phyloP scores from a whole-genome alignment of 2,113 vertebrate species.

The Seriola aureovittata region DNA sequence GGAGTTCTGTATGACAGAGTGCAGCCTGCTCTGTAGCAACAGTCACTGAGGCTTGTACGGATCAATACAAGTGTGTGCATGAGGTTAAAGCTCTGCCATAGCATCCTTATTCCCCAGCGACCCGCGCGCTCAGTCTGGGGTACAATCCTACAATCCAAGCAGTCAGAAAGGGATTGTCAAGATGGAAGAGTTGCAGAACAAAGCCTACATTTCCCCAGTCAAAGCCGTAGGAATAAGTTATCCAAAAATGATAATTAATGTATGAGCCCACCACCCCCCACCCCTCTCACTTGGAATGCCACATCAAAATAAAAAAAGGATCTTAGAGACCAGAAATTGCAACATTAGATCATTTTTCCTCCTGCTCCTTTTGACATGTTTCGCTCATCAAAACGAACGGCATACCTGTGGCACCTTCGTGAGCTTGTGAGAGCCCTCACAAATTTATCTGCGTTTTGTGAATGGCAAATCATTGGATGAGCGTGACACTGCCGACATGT shows the following conservation, averaged over 20 bases:
- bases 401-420: background rate
- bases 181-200: slow-evolving; percentile 38
- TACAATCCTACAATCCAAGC: slow-evolving; percentile 28
- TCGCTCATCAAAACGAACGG: background rate
- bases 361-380: background rate
- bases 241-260: background rate
- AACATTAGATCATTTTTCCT: background rate
- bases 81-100: slow-evolving; percentile 76
- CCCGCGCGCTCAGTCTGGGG: slow-evolving; percentile 27
- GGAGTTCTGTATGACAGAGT: slow-evolving; percentile 55
- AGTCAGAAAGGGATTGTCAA: slow-evolving; percentile 25
- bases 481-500: background rate
- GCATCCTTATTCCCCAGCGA: slow-evolving; percentile 56
- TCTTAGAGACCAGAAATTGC: background rate
- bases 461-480: background rate
- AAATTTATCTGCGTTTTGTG: background rate
- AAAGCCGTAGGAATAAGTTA: background rate
- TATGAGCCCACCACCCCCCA: background rate
- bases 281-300: too few species aligned
- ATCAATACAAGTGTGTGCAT: slow-evolving; percentile 72
- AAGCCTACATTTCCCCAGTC: background rate
- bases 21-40: slow-evolving; percentile 68
- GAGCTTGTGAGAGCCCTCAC: background rate
- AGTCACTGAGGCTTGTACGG: slow-evolving; percentile 72
- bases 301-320: background rate